Evolutionary conservation across 2,888 invertebrate species (phyloP).

Genomic region (Heliconius sara): DNA sequence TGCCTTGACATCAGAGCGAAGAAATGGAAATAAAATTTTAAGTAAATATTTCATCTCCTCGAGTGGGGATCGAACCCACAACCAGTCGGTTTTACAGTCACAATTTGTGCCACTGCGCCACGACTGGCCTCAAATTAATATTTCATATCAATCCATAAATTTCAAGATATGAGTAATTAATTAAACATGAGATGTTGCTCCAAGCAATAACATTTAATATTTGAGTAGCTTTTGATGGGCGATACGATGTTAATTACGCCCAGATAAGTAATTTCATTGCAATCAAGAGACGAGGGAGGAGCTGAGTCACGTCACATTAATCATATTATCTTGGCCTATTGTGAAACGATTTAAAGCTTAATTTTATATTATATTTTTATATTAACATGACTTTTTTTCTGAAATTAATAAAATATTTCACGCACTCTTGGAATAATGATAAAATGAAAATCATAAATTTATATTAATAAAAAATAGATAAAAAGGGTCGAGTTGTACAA

Average conservation of each 20-base stretch:
- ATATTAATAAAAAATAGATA: not conserved
- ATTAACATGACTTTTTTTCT: no score
- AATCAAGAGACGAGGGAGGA: not conserved
- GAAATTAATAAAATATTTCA: not conserved
- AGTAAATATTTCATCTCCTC: no score
- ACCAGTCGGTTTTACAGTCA: no score
- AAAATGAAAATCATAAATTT: no score
- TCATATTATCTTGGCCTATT: conserved; percentile 1
- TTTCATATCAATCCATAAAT: no score
- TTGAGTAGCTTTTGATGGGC: not conserved
- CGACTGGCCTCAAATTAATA: no score
- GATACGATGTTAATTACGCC: not conserved
- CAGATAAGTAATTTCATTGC: not conserved
- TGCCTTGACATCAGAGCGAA: no score
- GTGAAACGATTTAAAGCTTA: not conserved
- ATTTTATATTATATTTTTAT: no score
- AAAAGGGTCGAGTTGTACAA: not conserved
- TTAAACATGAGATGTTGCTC: not conserved
- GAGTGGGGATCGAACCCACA: no score
- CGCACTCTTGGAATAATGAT: not conserved
- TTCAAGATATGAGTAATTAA: no score
- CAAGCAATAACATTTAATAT: not conserved
- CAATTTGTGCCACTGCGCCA: no score
- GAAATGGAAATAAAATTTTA: no score
- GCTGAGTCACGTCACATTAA: conserved; percentile 12